Evolutionary conservation across 2,888 invertebrate genomes (phyloP).

Genomic region (Imbricaverruca yamaguchii): DNA sequence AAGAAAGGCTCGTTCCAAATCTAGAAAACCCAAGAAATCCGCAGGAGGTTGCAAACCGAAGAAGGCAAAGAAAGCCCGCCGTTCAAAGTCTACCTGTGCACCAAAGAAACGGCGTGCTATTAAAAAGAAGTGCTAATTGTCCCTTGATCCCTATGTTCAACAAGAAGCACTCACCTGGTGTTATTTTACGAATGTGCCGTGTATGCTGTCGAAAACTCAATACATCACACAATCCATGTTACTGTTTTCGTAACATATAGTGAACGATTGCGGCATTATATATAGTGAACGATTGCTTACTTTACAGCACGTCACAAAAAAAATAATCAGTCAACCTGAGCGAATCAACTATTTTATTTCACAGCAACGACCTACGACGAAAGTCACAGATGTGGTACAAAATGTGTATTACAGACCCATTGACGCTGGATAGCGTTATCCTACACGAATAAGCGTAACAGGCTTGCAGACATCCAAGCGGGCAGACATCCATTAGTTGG

Average conservation of each 20-base stretch:
- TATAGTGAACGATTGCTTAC: no score
- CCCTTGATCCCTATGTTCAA: not conserved
- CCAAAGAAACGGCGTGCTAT: conserved; percentile 1
- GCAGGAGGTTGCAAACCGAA: not conserved
- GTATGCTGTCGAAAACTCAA: not conserved
- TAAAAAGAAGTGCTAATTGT: conserved; percentile 3
- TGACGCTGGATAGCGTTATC: not conserved
- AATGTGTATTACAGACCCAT: not conserved
- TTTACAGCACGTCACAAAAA: no score
- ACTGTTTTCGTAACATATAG: no score
- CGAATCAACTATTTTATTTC: no score
- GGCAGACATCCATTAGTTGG: not conserved
- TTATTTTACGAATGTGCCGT: not conserved
- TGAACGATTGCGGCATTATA: no score
- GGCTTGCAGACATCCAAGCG: not conserved
- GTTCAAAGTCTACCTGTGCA: not conserved
- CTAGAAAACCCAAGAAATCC: no score
- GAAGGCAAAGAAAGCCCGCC: not conserved
- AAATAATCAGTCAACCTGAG: no score
- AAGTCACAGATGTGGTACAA: not conserved
- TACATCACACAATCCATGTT: not conserved
- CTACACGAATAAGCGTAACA: conserved; percentile 6
- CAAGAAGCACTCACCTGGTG: not conserved
- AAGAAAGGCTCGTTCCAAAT: not conserved
- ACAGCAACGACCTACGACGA: no score